phyloP scores from a whole-genome alignment of 2,797 vertebrate genomes.

The Lepus townsendii region DNA sequence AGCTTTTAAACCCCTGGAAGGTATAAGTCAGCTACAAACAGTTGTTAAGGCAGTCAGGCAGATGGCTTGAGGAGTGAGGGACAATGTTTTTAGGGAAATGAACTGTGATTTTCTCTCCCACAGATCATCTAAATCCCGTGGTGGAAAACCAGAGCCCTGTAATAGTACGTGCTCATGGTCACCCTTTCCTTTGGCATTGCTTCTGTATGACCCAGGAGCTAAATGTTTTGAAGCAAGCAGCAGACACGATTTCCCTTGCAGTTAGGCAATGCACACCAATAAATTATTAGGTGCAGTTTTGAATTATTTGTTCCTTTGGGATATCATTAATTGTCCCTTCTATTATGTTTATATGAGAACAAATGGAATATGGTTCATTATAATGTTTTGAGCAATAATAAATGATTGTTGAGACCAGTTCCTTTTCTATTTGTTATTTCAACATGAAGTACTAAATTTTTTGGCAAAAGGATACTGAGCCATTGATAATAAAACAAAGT shows the following conservation, averaged over 20 bases:
- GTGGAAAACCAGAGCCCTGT: not conserved
- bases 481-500: slow-evolving; percentile 62
- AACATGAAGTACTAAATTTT: slow-evolving; percentile 70
- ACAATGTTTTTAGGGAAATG: not conserved
- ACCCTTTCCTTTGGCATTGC: not conserved
- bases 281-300: slow-evolving; percentile 59
- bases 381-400: slow-evolving; percentile 67
- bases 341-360: slow-evolving; percentile 60
- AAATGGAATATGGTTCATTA: slow-evolving; percentile 71
- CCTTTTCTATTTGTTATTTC: slow-evolving; percentile 73
- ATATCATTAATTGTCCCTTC: slow-evolving; percentile 64
- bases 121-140: not conserved
- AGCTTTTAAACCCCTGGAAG: not conserved
- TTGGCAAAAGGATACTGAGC: slow-evolving; percentile 45
- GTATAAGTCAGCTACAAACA: not conserved
- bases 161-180: not conserved
- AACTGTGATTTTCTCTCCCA: not conserved
- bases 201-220: not conserved
- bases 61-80: not conserved
- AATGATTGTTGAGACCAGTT: slow-evolving; percentile 62
- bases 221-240: not conserved
- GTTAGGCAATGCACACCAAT: not conserved
- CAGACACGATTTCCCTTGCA: not conserved
- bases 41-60: not conserved
- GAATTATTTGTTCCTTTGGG: slow-evolving; percentile 58